These are phyloP conservation scores for Sisyra nigra DNA, from an alignment of 2,888 invertebrate species.

Conservation along the genomic window DNA sequence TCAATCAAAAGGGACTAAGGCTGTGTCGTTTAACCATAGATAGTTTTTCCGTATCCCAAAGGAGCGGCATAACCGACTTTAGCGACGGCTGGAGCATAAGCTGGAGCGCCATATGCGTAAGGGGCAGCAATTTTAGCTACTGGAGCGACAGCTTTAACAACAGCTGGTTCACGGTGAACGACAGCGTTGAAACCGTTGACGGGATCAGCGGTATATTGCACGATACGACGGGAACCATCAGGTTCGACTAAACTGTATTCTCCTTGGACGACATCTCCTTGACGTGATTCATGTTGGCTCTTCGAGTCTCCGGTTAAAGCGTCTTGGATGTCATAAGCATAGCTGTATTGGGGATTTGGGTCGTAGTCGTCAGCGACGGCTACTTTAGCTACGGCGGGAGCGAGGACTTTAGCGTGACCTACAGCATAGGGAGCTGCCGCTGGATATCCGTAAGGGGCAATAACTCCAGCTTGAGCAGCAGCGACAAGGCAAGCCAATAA, in stretches of 20 bases:
- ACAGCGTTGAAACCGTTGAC: slow-evolving; percentile 8
- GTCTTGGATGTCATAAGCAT: slow-evolving; percentile 3
- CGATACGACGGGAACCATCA: slow-evolving; percentile 7
- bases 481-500: background rate
- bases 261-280: slow-evolving; percentile 7
- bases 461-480: slow-evolving; percentile 1
- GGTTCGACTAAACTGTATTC: slow-evolving; percentile 8
- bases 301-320: slow-evolving; percentile 6
- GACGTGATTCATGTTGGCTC: slow-evolving; percentile 6
- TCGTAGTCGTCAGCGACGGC: slow-evolving; percentile 7
- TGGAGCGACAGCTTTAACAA: slow-evolving; percentile 16
- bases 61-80: slow-evolving; percentile 4
- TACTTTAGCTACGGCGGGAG: slow-evolving; percentile 6
- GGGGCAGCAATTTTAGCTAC: slow-evolving; percentile 12
- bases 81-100: slow-evolving; percentile 3
- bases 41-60: slow-evolving; percentile 1
- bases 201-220: slow-evolving; percentile 7
- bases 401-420: background rate
- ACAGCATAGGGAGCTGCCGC: background rate
- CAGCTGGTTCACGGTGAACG: slow-evolving; percentile 2
- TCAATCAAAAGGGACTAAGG: too few relatives aligned
- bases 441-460: slow-evolving; percentile 1
- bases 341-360: slow-evolving; percentile 8
- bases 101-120: background rate
- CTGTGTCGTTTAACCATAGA: background rate